Conservation (phyloP, 2,888 invertebrate genomes). For the Nymphalis c-album region DNA sequence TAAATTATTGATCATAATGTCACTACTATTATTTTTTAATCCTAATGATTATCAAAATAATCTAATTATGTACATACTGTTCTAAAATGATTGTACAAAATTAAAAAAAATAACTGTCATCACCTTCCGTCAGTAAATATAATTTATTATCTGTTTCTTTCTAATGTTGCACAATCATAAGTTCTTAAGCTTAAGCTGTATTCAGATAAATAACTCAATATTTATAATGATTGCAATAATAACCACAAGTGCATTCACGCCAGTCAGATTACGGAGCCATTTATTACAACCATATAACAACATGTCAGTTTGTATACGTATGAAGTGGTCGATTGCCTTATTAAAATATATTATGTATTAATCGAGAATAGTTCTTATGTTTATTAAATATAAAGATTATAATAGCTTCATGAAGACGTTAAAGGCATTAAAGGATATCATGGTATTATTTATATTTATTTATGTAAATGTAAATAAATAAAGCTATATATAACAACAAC, state of each 20-base stretch:
- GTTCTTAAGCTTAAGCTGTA: neutral
- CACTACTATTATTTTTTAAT: too few species aligned
- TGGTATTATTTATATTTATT: conserved; percentile 10
- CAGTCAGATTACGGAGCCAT: conserved; percentile 22
- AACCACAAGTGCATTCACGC: conserved; percentile 18
- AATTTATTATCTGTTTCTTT: neutral
- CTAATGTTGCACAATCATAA: neutral
- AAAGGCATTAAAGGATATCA: conserved; percentile 15
- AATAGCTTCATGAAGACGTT: neutral
- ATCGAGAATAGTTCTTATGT: neutral
- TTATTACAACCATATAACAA: conserved; percentile 23
- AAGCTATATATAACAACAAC: neutral
- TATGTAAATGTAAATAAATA: neutral
- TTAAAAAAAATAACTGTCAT: neutral
- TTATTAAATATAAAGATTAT: neutral
- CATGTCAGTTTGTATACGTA: conserved; percentile 23
- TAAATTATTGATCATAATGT: too few species aligned
- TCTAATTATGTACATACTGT: too few species aligned
- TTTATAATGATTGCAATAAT: conserved; percentile 1
- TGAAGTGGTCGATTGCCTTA: conserved; percentile 28
- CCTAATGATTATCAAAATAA: too few species aligned
- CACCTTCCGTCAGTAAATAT: too few species aligned
- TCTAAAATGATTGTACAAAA: neutral
- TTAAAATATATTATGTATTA: conserved; percentile 5
- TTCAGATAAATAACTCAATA: conserved; percentile 2